These are phyloP conservation scores for Dermolepida albohirtum DNA, from an alignment of 2,888 invertebrate genomes.

Conservation along the genomic window DNA sequence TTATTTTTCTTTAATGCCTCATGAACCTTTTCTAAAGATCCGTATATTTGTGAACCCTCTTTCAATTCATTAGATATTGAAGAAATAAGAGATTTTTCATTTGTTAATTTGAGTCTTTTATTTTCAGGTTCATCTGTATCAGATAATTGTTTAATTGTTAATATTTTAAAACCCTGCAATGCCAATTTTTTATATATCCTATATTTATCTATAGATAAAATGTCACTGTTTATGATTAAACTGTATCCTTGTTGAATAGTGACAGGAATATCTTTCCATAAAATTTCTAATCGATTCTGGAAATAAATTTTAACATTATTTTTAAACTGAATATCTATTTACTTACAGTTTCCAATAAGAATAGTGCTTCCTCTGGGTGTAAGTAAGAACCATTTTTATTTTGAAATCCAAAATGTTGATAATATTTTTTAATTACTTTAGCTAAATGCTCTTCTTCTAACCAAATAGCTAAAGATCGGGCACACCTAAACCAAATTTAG, in stretches of 20 bases:
- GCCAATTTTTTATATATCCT: slow-evolving; percentile 56
- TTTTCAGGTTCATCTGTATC: slow-evolving; percentile 2
- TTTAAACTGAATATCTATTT: slow-evolving; percentile 59
- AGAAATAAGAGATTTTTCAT: slow-evolving; percentile 4
- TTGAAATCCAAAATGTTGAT: slow-evolving; percentile 58
- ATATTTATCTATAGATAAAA: slow-evolving; percentile 53
- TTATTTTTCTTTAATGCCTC: background rate
- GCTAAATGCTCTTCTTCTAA: slow-evolving; percentile 51
- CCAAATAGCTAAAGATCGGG: slow-evolving; percentile 57
- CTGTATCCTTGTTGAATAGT: slow-evolving; percentile 76
- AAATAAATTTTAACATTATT: slow-evolving; percentile 59
- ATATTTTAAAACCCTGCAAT: slow-evolving; percentile 54
- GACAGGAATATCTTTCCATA: slow-evolving; percentile 69
- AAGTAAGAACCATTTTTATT: slow-evolving; percentile 61
- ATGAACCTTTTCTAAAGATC: too few relatives aligned
- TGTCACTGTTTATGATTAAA: slow-evolving; percentile 62
- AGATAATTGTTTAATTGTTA: background rate
- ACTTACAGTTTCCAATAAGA: slow-evolving; percentile 75
- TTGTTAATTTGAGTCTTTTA: slow-evolving; percentile 27
- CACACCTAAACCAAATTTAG: slow-evolving; percentile 52
- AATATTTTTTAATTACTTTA: slow-evolving; percentile 53
- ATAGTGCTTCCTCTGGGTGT: slow-evolving; percentile 75
- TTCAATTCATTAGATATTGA: background rate
- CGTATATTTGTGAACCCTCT: too few relatives aligned
- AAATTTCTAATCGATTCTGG: slow-evolving; percentile 73